Percentiles rank a stretch among this genome's conserved stretches.
phyloP scores from a whole-genome alignment of 2,888 invertebrate species.

The Sicus ferrugineus region DNA sequence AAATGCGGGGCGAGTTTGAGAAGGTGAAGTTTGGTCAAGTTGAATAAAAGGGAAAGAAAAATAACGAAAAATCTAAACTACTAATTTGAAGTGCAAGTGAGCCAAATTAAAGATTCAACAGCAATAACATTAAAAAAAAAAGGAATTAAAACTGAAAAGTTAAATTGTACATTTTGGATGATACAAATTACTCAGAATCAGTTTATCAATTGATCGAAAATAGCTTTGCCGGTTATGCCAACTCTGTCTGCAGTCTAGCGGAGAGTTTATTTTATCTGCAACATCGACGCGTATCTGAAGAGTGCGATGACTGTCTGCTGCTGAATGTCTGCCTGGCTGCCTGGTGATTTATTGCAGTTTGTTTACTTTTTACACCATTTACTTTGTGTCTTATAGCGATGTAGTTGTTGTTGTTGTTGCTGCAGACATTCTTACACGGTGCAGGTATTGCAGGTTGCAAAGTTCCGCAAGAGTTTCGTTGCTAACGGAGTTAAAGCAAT shows the following conservation, averaged over 20 bases:
- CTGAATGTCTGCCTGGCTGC: slow-evolving; percentile 26
- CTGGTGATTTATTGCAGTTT: slow-evolving; percentile 25
- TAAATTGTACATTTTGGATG: no score
- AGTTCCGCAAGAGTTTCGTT: no score
- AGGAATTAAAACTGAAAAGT: no score
- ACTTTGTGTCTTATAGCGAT: not conserved
- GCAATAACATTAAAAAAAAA: no score
- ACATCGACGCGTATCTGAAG: slow-evolving; percentile 10
- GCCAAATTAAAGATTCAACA: not conserved
- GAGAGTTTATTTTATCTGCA: not conserved
- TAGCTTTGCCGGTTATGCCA: slow-evolving; percentile 4
- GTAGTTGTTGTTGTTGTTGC: no score
- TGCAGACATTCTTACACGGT: no score
- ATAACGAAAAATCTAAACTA: not conserved
- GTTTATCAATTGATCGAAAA: not conserved
- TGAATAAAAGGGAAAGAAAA: not conserved
- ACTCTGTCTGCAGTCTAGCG: not conserved
- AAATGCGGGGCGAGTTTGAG: no score
- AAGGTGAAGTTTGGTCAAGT: not conserved
- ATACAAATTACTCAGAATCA: no score
- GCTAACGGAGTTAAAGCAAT: no score
- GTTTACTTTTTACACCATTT: slow-evolving; percentile 6
- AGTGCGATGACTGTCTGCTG: slow-evolving; percentile 21
- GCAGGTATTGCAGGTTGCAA: no score
- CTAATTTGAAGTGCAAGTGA: not conserved